phyloP scores from a whole-genome alignment of 2,888 invertebrate species.

The Strigamia transsilvanica region DNA sequence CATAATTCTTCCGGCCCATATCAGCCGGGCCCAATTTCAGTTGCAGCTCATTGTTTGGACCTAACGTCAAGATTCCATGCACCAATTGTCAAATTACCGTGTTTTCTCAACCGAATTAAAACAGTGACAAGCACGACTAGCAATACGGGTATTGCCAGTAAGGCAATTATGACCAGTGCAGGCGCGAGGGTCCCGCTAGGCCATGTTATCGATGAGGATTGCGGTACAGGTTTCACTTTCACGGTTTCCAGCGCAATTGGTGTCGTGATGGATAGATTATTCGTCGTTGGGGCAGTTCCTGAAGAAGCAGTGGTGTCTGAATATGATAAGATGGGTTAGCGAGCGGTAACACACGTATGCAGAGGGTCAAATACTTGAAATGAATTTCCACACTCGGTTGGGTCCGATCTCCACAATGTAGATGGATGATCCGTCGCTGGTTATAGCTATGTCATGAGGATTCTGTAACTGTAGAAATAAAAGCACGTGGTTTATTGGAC shows the following conservation, averaged over 20 bases:
- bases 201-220: not conserved
- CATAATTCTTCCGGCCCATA: too few relatives aligned
- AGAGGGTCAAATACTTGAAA: too few relatives aligned
- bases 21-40: too few relatives aligned
- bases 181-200: constrained; percentile 57
- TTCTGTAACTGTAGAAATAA: constrained; percentile 68
- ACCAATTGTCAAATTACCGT: constrained; percentile 63
- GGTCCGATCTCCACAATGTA: constrained; percentile 82
- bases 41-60: too few relatives aligned
- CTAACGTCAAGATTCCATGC: too few relatives aligned
- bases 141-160: constrained; percentile 64
- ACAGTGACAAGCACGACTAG: constrained; percentile 63
- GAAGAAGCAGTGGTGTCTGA: not conserved
- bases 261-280: not conserved
- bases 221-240: constrained; percentile 28
- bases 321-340: not conserved
- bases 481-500: too few relatives aligned
- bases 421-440: constrained; percentile 72
- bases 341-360: not conserved
- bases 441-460: constrained; percentile 84
- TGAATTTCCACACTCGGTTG: constrained; percentile 72
- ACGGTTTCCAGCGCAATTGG: not conserved
- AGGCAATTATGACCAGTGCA: constrained; percentile 63
- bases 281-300: not conserved
- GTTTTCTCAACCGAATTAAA: constrained; percentile 62